phyloP scores from a whole-genome alignment of 1,140 invertebrate genomes.

The Colletes gigas region DNA sequence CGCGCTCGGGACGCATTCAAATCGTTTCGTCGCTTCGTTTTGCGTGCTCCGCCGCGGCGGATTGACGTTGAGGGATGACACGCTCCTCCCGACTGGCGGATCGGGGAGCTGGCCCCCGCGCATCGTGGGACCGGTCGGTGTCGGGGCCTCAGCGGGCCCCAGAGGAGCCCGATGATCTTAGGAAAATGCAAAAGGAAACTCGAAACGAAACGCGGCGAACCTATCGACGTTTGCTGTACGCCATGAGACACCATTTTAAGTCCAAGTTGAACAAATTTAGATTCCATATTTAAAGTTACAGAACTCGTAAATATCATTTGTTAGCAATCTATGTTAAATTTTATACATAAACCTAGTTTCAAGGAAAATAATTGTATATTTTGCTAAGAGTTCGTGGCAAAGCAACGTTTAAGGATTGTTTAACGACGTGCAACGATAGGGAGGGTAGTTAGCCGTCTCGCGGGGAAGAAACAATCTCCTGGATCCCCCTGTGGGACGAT shows the following conservation, averaged over 20 bases:
- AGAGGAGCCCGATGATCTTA: neutral
- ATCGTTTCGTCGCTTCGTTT: slow-evolving; percentile 66
- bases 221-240: no score
- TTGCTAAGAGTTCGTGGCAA: no score
- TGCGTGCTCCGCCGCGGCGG: slow-evolving; percentile 49
- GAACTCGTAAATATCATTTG: no score
- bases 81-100: slow-evolving; percentile 44
- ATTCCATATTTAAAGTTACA: no score
- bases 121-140: slow-evolving; percentile 55
- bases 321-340: no score
- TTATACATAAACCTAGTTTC: no score
- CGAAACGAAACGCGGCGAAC: neutral
- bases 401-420: no score
- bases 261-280: no score
- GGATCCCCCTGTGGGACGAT: slow-evolving; percentile 36
- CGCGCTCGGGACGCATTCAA: slow-evolving; percentile 58
- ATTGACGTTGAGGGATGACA: slow-evolving; percentile 66
- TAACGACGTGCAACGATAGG: neutral
- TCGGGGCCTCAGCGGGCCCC: slow-evolving; percentile 9
- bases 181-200: neutral
- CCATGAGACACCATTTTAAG: no score
- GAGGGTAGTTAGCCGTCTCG: neutral
- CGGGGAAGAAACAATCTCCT: no score
- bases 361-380: no score
- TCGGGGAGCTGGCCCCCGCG: slow-evolving; percentile 22